Percentiles rank a stretch among this genome's conserved stretches.
Conservation (phyloP, 2,797 vertebrate genomes). For the Merluccius polli region DNA sequence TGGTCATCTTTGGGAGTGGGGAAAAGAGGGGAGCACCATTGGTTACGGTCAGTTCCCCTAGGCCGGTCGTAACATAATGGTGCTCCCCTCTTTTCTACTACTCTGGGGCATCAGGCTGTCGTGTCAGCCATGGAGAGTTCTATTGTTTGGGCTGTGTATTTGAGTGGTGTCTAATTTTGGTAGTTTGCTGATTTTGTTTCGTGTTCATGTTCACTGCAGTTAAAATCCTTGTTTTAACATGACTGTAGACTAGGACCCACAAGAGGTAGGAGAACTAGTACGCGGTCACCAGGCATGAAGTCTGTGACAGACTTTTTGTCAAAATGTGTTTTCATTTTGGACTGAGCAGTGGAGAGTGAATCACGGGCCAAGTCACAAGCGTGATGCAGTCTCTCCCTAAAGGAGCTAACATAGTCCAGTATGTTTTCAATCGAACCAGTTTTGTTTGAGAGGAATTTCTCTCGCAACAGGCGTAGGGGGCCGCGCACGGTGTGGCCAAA, state of each 20-base stretch:
- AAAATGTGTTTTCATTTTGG: not conserved
- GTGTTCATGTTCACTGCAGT: too few species aligned
- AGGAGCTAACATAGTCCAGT: conserved; percentile 1
- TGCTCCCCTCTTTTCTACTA: too few species aligned
- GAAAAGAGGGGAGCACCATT: too few species aligned
- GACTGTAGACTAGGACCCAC: not conserved
- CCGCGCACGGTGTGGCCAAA: conserved; percentile 9
- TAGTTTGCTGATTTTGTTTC: too few species aligned
- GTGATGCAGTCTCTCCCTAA: not conserved
- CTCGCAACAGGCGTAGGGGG: conserved; percentile 8
- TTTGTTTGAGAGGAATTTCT: not conserved
- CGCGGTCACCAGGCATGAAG: conserved; percentile 4
- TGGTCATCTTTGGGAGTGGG: too few species aligned
- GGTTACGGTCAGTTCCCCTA: too few species aligned
- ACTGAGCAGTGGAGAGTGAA: not conserved
- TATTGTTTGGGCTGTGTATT: too few species aligned
- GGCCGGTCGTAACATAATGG: too few species aligned
- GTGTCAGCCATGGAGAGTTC: too few species aligned
- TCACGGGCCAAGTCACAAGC: not conserved
- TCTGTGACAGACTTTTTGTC: not conserved
- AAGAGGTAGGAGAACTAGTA: conserved; percentile 10
- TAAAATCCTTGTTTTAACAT: too few species aligned
- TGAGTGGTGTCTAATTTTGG: too few species aligned
- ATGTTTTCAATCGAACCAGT: not conserved
- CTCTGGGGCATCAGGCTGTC: not conserved